A percentile compares a stretch with the other conserved stretches of the same genome.
These are phyloP conservation scores for Cosmopolites sordidus DNA, from an alignment of 2,888 invertebrate species.

Conservation along the genomic window DNA sequence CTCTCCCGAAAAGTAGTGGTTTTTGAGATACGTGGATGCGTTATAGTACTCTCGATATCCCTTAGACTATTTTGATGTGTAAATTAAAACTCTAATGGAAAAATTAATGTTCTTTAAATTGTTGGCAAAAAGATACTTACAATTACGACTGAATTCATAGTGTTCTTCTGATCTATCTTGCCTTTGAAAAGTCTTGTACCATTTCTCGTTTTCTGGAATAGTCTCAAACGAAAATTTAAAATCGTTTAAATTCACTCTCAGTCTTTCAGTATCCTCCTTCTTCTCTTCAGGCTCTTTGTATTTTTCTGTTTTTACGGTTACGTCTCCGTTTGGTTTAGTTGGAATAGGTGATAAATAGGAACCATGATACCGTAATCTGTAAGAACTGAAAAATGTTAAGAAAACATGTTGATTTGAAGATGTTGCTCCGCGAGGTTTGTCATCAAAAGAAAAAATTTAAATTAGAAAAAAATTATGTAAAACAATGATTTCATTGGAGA, in stretches of 20 bases:
- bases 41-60: too few species aligned
- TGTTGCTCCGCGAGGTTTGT: not conserved
- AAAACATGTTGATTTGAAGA: constrained; percentile 5
- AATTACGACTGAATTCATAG: constrained; percentile 54
- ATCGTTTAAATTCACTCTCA: constrained; percentile 53
- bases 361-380: constrained; percentile 47
- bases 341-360: constrained; percentile 39
- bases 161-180: constrained; percentile 69
- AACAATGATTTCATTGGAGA: too few species aligned
- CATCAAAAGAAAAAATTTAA: not conserved
- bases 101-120: too few species aligned
- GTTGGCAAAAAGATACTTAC: constrained; percentile 45
- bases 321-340: constrained; percentile 39
- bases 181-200: constrained; percentile 74
- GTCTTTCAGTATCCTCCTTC: constrained; percentile 28
- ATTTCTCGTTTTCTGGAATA: constrained; percentile 68
- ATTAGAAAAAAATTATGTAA: too few species aligned
- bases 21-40: too few species aligned
- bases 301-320: constrained; percentile 28
- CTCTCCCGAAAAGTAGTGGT: too few species aligned
- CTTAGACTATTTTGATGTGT: too few species aligned
- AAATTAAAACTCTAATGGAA: not conserved
- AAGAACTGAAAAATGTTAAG: constrained; percentile 34
- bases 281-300: constrained; percentile 22
- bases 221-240: constrained; percentile 72